These are phyloP conservation scores for Eupithecia pulchellata DNA, from an alignment of 2,888 invertebrate genomes.

Conservation along the genomic window DNA sequence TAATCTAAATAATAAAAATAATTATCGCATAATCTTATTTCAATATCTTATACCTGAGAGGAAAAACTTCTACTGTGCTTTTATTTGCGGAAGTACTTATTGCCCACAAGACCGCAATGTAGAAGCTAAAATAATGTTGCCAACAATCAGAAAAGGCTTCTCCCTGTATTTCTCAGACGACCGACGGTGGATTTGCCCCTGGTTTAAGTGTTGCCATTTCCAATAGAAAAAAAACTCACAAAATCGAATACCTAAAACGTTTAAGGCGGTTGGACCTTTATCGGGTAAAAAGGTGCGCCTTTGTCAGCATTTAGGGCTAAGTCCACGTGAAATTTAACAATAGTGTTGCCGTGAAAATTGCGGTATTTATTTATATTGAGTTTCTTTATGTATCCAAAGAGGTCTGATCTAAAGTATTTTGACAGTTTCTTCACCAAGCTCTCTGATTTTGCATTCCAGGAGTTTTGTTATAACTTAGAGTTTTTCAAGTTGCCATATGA, in stretches of 20 bases:
- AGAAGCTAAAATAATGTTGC: not conserved
- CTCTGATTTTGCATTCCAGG: not conserved
- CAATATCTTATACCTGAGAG: not conserved
- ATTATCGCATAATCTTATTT: not conserved
- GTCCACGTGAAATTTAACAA: conserved; percentile 17
- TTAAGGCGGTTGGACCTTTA: conserved; percentile 24
- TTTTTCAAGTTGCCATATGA: not conserved
- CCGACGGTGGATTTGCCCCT: not conserved
- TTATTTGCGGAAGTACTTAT: not conserved
- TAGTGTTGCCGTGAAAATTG: conserved; percentile 20
- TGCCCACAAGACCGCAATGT: not conserved
- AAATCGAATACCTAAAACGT: conserved; percentile 23
- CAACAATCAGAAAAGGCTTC: not conserved
- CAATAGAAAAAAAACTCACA: conserved; percentile 15
- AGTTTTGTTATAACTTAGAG: not conserved
- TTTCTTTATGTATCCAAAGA: not conserved
- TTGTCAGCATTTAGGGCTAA: conserved; percentile 1
- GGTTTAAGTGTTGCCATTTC: conserved; percentile 9
- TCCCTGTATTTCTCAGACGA: not conserved
- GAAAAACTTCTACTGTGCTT: not conserved
- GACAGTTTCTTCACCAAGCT: not conserved
- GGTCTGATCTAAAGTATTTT: not conserved
- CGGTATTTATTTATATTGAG: not conserved
- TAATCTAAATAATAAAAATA: no score
- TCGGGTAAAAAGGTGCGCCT: conserved; percentile 19